Conservation (phyloP, 2,797 vertebrate genomes). For the Triplophysa yarkandensis region DNA sequence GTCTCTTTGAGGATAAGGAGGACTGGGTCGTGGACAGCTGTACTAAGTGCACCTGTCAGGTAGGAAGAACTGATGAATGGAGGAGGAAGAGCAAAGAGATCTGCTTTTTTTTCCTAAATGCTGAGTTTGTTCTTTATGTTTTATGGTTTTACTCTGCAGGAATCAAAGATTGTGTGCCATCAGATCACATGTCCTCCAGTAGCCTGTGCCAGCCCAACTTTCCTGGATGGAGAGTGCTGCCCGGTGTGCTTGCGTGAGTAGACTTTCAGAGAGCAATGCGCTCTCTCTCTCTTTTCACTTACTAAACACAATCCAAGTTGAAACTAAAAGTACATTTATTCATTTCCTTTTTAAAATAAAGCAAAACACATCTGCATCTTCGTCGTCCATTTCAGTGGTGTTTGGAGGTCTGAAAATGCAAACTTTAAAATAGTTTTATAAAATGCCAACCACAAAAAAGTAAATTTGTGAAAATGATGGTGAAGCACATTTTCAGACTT, state of each 20-base stretch:
- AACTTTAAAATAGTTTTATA: too few species aligned
- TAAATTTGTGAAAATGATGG: too few species aligned
- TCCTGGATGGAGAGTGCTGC: conserved; percentile 93
- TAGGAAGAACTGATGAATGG: conserved; percentile 60
- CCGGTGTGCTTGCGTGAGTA: conserved; percentile 90
- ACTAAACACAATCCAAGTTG: not conserved
- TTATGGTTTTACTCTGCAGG: conserved; percentile 69
- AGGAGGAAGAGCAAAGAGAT: not conserved
- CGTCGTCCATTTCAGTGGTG: too few species aligned
- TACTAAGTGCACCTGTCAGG: conserved; percentile 94
- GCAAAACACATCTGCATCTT: too few species aligned
- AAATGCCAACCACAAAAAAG: too few species aligned
- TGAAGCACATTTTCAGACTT: too few species aligned
- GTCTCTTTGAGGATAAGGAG: conserved; percentile 91
- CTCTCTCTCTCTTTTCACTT: not conserved
- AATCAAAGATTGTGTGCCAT: conserved; percentile 93
- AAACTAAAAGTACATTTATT: not conserved
- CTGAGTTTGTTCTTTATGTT: not conserved
- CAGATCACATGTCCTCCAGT: conserved; percentile 92
- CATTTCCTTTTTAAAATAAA: too few species aligned
- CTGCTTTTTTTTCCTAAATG: not conserved
- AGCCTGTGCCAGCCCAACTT: conserved; percentile 87
- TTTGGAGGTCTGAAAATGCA: too few species aligned
- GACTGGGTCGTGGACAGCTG: conserved; percentile 99
- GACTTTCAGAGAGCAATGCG: not conserved